Evolutionary conservation across 2,797 vertebrate species (phyloP).

Genomic region (Pseudopleuronectes americanus): DNA sequence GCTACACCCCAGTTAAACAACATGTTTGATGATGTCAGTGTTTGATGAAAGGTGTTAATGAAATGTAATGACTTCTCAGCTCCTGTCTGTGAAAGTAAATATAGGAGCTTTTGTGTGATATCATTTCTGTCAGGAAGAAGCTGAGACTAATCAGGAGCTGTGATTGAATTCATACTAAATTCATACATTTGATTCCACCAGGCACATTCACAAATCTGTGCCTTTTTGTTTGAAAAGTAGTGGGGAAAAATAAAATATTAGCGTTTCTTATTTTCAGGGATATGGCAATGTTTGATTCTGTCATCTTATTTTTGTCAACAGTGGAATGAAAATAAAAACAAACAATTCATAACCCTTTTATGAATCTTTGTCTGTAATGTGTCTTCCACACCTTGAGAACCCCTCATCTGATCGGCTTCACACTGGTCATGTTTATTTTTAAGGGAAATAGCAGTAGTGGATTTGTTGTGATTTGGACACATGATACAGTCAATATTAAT

Average conservation of each 20-base stretch:
- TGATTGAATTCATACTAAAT: constrained; percentile 20
- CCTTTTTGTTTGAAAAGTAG: background rate
- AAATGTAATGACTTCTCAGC: constrained; percentile 87
- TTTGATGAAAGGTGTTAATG: constrained; percentile 81
- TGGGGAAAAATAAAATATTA: background rate
- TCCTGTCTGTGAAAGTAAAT: constrained; percentile 86
- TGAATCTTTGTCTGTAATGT: no score
- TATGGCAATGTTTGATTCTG: background rate
- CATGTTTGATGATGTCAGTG: constrained; percentile 69
- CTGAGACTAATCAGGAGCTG: constrained; percentile 48
- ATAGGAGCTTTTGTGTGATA: constrained; percentile 80
- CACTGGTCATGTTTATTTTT: no score
- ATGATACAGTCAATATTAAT: no score
- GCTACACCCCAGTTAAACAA: constrained; percentile 51
- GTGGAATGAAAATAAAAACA: no score
- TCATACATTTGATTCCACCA: constrained; percentile 18
- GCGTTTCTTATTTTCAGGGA: background rate
- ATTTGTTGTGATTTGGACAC: no score
- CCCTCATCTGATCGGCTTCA: no score
- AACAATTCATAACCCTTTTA: no score
- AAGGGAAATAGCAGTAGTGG: no score
- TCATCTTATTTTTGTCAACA: background rate
- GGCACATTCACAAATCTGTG: constrained; percentile 10
- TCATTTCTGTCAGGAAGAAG: constrained; percentile 58
- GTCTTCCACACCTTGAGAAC: no score